Base-by-base conservation (phyloP, 2,797 vertebrate genomes). In the Numenius phaeopus region DNA sequence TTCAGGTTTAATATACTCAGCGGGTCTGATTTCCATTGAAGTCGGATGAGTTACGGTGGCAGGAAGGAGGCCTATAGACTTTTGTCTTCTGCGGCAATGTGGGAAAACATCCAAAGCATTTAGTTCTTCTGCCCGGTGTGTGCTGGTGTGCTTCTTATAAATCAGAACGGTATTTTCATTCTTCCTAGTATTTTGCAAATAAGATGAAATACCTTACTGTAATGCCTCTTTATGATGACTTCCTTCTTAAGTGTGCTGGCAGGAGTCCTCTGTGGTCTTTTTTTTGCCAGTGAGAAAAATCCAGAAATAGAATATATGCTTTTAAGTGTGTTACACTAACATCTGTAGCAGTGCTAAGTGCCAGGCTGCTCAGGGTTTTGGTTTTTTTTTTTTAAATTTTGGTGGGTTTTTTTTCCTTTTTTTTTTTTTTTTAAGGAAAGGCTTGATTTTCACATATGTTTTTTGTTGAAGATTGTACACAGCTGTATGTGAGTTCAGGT, bases 21-120 rank as follows among this genome's bases (percentile, higher is more conserved):
- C 70, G 91, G 76, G 46, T 87, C 90, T 95, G 94, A 97, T 92
- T 97, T 81, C 89, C 90, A 85, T 92, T 96, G 94, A 96, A 92
- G 84, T 92, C 5, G 2, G 32, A 83, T 92, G 76, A 88, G 37
- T 94, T 94, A 88, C 62, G 42, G 65, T 91, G 73, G 84, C 72
- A 94, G 79, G 79, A 97, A 91, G 42, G 78, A 89, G 71, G 23
- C 64, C 73, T 82, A 10, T 61, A 85, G 55, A 40, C 85, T 93
- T 93, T 89, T 79, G 89, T 86, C 46, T 86, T 94, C 64, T 75
- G 71, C 86, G 89, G 49, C 89, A 71, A 78, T 64, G 87, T 85
- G 89, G 87, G 79, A 95, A 92, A 85, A 66, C 26, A 58, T 94
- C 75, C 50, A 19, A 69, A 81, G 50, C 76, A 54, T 83, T 89